Evolutionary conservation across 2,113 vertebrate species (phyloP).

Genomic region (Indicator indicator): DNA sequence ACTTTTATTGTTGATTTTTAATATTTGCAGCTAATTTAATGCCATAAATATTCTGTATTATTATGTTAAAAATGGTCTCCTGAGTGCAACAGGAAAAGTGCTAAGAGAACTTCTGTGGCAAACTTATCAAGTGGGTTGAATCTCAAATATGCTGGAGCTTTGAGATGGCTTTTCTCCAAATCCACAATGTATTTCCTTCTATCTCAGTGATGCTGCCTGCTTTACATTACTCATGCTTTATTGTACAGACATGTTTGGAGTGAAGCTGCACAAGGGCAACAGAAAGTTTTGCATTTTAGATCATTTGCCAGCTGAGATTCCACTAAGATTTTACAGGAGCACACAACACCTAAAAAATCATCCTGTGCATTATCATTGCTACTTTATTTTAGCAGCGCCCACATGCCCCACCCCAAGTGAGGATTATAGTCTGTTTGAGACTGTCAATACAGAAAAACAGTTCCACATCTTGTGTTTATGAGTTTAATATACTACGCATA

Average conservation of each 20-base stretch:
- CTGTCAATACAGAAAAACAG: not conserved
- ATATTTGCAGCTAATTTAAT: not conserved
- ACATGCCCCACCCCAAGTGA: not conserved
- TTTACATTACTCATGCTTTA: conserved; percentile 53
- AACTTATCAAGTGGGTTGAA: not conserved
- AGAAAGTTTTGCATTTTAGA: conserved; percentile 40
- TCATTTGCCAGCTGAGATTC: conserved; percentile 46
- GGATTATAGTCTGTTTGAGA: not conserved
- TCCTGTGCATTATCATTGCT: not conserved
- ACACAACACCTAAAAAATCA: not conserved
- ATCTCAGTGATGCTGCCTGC: not conserved
- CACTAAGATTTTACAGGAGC: conserved; percentile 28
- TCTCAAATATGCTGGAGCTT: not conserved
- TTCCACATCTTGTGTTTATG: not conserved
- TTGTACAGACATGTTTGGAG: conserved; percentile 44
- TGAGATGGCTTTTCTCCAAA: not conserved
- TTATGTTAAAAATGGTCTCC: not conserved
- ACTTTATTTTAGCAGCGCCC: not conserved
- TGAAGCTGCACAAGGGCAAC: conserved; percentile 58
- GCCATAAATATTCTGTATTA: not conserved
- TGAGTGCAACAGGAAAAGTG: not conserved
- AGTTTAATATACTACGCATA: not conserved
- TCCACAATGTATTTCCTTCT: not conserved
- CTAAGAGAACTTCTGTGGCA: not conserved
- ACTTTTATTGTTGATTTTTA: not conserved